Evolutionary conservation across 2,797 vertebrate species (phyloP).

Genomic region (Paedocypris micromegethes): DNA sequence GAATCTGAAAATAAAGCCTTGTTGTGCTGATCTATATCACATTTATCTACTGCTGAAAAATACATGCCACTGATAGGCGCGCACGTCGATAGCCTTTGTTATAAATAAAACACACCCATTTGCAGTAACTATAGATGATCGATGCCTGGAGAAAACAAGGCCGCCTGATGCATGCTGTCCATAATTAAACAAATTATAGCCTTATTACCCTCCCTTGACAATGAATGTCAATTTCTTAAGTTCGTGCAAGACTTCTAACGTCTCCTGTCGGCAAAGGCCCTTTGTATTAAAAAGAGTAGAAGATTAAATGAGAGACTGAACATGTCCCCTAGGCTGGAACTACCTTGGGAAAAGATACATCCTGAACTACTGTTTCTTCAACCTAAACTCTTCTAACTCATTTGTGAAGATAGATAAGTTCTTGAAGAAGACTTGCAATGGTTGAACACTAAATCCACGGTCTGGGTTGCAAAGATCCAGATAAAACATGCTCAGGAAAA

Average conservation of each 20-base stretch:
- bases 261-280: too few species aligned
- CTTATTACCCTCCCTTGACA: slow-evolving; percentile 28
- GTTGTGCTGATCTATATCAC: slow-evolving; percentile 66
- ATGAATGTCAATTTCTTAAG: neutral
- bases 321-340: neutral
- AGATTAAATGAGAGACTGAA: neutral
- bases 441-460: slow-evolving; percentile 13
- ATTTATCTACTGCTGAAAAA: slow-evolving; percentile 62
- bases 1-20: slow-evolving; percentile 62
- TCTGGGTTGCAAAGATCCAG: slow-evolving; percentile 14
- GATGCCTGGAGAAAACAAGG: slow-evolving; percentile 48
- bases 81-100: slow-evolving; percentile 60
- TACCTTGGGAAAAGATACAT: neutral
- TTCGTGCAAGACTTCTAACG: too few species aligned
- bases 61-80: slow-evolving; percentile 62
- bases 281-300: too few species aligned
- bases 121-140: slow-evolving; percentile 51
- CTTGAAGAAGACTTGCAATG: slow-evolving; percentile 18
- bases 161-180: slow-evolving; percentile 35
- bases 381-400: neutral
- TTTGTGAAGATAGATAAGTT: slow-evolving; percentile 22
- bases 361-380: neutral
- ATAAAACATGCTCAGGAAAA: slow-evolving; percentile 29
- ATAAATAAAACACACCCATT: slow-evolving; percentile 63
- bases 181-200: slow-evolving; percentile 49